Evolutionary conservation across 2,113 vertebrate species (phyloP).

Genomic region (Apus apus): DNA sequence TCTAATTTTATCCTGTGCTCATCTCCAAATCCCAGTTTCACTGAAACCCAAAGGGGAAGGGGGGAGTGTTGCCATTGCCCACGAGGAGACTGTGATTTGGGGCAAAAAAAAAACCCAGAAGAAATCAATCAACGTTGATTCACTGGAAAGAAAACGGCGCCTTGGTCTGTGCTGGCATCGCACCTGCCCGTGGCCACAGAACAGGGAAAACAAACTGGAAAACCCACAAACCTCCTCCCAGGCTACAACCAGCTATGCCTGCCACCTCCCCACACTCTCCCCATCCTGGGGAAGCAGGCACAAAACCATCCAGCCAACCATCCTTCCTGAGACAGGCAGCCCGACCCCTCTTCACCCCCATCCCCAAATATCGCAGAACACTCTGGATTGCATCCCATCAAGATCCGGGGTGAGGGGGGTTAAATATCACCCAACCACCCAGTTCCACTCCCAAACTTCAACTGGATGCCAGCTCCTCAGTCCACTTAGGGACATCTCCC

Average conservation of each 20-base stretch:
- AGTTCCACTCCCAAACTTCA: not conserved
- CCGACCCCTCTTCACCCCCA: not conserved
- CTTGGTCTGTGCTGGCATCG: not conserved
- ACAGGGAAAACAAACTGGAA: not conserved
- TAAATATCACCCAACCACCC: accelerated
- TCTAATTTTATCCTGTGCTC: not conserved
- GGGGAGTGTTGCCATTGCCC: not conserved
- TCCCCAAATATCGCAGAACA: not conserved
- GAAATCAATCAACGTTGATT: not conserved
- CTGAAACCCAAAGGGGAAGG: not conserved
- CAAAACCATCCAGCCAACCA: accelerated
- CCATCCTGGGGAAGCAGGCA: not conserved
- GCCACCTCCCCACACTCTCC: not conserved
- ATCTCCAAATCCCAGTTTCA: not conserved
- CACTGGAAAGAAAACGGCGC: not conserved
- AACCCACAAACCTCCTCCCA: not conserved
- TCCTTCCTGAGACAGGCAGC: not conserved
- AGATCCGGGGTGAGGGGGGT: not conserved
- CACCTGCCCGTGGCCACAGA: not conserved
- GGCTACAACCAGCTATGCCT: not conserved
- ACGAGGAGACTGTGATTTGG: accelerated
- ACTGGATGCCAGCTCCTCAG: not conserved
- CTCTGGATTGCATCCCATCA: too few species aligned
- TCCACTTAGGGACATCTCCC: not conserved
- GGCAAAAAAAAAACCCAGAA: not conserved